Base-by-base conservation (phyloP, 2,797 vertebrate species). In the Bufotes viridis region DNA sequence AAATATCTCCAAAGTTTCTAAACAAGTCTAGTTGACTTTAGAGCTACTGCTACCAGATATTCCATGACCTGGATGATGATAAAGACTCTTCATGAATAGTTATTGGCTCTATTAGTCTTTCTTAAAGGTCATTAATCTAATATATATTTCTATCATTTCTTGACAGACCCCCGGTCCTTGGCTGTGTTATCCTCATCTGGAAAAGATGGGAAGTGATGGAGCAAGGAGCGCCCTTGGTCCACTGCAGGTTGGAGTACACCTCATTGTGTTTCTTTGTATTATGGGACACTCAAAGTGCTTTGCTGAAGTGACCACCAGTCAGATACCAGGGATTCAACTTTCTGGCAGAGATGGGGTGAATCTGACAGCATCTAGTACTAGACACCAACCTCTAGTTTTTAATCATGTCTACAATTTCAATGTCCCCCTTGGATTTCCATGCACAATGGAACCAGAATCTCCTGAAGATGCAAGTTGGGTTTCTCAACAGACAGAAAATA, bases 331-430 rank as follows among this genome's bases (percentile, higher is more conserved):
- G 26, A 18, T 75, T 11, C 70, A 61, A n/a, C 75, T 86, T 60
- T 83, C 92, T 22, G 94, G 93, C 13, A 95, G 91, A 83, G 93
- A 93, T 78, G 94, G 93, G 65, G 90, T 92, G 3, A 91, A 92
- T 18, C 78, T 92, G 24, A 89, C 92, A 92, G 98, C 91, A 14
- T 83, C 92, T 4, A 95, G 95, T 0, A 60, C 93, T 91, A 94
- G 92, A 92, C 96, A 97, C 83, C 96, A 97, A 89, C 95, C 98
- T 0, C 91, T 99, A 94, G 94, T 98, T 92, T 99, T 99, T 92
- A 98, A 98, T 94, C 98, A 99, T 17, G 95, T 99, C 89, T 99
- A 99, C 93, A 99, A 98, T 94, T 98, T 99, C 91, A 98, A 99
- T 2, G 95, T 99, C 60, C 98, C 98, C 0, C 75, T 96, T 91